Evolutionary conservation across 2,888 invertebrate genomes (phyloP).

Genomic region (Athalia cordata): DNA sequence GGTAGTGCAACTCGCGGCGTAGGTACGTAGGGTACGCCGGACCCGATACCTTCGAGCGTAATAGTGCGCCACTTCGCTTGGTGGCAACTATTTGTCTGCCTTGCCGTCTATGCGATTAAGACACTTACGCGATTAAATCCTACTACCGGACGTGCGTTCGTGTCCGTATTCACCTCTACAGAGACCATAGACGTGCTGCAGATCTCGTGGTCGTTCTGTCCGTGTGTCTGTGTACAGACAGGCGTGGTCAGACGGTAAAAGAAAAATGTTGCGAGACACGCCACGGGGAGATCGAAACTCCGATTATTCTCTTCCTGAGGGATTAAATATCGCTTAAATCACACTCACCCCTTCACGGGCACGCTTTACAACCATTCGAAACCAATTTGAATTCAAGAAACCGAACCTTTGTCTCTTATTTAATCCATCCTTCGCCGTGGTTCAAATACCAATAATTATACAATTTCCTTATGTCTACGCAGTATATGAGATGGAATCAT

Average conservation of each 20-base stretch:
- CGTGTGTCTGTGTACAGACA: constrained; percentile 9
- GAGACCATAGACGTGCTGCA: neutral
- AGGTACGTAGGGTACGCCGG: neutral
- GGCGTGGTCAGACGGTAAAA: constrained; percentile 3
- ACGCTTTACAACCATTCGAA: neutral
- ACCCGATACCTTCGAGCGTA: constrained; percentile 46
- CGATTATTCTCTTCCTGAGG: neutral
- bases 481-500: too few relatives aligned
- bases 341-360: too few relatives aligned
- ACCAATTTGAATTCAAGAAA: neutral
- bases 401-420: neutral
- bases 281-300: neutral
- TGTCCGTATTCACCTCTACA: constrained; percentile 8
- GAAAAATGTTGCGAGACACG: constrained; percentile 14
- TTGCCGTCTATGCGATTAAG: constrained; percentile 62
- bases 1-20: constrained; percentile 44
- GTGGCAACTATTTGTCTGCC: constrained; percentile 65
- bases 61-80: constrained; percentile 60
- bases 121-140: constrained; percentile 61
- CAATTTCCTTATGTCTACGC: too few relatives aligned
- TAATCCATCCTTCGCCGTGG: too few relatives aligned
- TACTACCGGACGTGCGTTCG: constrained; percentile 24
- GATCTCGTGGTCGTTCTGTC: neutral
- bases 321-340: constrained; percentile 7
- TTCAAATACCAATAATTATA: too few relatives aligned